Percentiles rank a stretch among this genome's conserved stretches.
These are phyloP conservation scores for Erpobdella octoculata DNA, from an alignment of 2,888 invertebrate genomes.

Conservation along the genomic window DNA sequence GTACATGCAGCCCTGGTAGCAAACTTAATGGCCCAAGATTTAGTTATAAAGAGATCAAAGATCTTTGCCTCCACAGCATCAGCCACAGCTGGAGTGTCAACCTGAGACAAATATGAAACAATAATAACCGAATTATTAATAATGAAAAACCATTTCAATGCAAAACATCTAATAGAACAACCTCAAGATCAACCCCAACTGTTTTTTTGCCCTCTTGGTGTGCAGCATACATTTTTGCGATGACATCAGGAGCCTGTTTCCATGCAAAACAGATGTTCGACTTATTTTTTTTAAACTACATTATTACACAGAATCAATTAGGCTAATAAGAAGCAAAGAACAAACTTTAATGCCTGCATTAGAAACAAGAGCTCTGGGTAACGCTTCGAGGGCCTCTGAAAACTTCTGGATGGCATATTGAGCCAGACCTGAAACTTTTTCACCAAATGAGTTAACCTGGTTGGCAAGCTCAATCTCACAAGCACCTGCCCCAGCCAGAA, in stretches of 20 bases:
- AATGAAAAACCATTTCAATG: too few species aligned
- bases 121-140: not conserved
- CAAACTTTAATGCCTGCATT: slow-evolving; percentile 75
- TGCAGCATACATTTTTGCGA: slow-evolving; percentile 83
- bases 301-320: not conserved
- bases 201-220: slow-evolving; percentile 78
- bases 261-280: too few species aligned
- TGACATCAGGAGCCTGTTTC: slow-evolving; percentile 62
- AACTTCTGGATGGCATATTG: slow-evolving; percentile 95
- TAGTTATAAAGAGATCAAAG: slow-evolving; percentile 65
- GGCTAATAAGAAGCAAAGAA: not conserved
- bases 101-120: slow-evolving; percentile 41
- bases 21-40: slow-evolving; percentile 86
- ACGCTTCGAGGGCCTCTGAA: slow-evolving; percentile 70
- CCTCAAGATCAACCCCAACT: slow-evolving; percentile 79
- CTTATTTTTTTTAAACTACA: too few species aligned
- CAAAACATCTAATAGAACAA: too few species aligned
- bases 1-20: slow-evolving; percentile 86
- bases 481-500: slow-evolving; percentile 73
- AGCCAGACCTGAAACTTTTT: slow-evolving; percentile 67
- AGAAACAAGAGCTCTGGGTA: slow-evolving; percentile 85
- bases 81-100: slow-evolving; percentile 63
- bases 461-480: slow-evolving; percentile 85
- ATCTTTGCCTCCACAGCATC: slow-evolving; percentile 73
- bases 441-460: slow-evolving; percentile 42